Evolutionary conservation across 92 coral and sea anemone genomes (phyloP), one percentile per base, ranked within the genome.

Genomic region (Epizoanthus rinbou): DNA sequence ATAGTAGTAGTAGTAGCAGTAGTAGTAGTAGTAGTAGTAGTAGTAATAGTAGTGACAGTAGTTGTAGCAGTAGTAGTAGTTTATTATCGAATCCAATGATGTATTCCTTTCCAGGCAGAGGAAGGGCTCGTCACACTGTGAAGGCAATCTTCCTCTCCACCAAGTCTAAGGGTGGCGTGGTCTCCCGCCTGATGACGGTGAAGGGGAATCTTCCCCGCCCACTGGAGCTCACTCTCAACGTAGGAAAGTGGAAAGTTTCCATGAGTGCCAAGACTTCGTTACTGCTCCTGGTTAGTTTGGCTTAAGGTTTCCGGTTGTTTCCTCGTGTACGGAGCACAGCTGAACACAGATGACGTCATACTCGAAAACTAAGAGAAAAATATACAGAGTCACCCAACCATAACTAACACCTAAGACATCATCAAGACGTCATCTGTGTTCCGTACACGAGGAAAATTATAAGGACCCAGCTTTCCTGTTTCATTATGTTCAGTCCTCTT

Each of bases 211-310:
- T 69, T 25, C 43, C 71, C n/a, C 63, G 72, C 39, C 71, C 82
- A 17, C 64, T 59, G 5, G 82, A 62, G 58, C 57, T 78, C 71
- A 22, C 19, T 8, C 70, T 78, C 11, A 39, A 54, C 8, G 41
- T 72, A 9, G 82, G 82, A 41, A 69, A 78, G 23, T 78, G 82
- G 82, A 41, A 13, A 63, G 54, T 78, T 37, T 78, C 71, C 3
- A 78, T 78, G 5, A 41, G 37, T 14, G 28, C 71, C 17, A 35
- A 15, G 58, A 78, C 82, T 59, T 62, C 71, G 8, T 78, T 78
- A 62, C 57, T 78, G 71, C 82, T 78, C 47, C 58, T 78, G 82
- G 82, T 78, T 62, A 24, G 82, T 78, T 56, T 5, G 24, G 1
- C 35, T 78, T 59, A 18, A 4, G 65, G n/a, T 59, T 59, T 59